Evolutionary conservation across 1,140 invertebrate species (phyloP), one percentile per base, ranked within the genome.

Genomic region (Ceratitis capitata): DNA sequence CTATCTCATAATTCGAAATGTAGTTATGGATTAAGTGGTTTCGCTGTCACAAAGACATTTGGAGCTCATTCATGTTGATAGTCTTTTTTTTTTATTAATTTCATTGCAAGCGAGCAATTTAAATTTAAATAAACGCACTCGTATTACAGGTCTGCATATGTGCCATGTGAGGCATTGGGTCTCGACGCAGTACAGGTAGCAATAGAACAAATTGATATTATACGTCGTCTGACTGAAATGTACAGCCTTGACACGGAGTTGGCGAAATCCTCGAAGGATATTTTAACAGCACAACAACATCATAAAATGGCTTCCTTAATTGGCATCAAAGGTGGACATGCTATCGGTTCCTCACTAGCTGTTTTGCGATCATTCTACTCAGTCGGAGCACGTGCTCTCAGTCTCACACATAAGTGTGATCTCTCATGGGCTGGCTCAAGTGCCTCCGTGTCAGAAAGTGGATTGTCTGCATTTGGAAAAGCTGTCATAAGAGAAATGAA

Each of bases 161-260:
- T 96, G 86, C 95, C 95, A 14, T 98, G 97, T 91, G 94, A 94
- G 85, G 94, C 96, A 4, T 95, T 97, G 89, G 95, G 96, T 91
- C 94, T 96, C 90, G 96, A 98, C 90, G 96, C 97, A 14, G 96
- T 97, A 86, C 96, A 97, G 90, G 92, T 96, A 88, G 96, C 96
- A 29, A 92, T 98, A 84, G 97, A 98, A 91, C 97, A 98, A 92
- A 96, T 98, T 88, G 97, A 98, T 92, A 95, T 97, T 86, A 97
- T 98, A 89, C 96, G 96, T 88, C 94, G 97, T 88, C 94, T 98
- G 87, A 95, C 97, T 58, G 95, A 96, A 87, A 94, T 95, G 91
- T 95, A 96, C 91, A 93, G 94, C 10, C 93, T 94, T 86, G 95
- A 96, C 89, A 94, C 96, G 86, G 93, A 94, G 53, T 92, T 97